These are phyloP conservation scores for Tenthredo distinguenda DNA, from an alignment of 2,888 invertebrate genomes.

Conservation along the genomic window DNA sequence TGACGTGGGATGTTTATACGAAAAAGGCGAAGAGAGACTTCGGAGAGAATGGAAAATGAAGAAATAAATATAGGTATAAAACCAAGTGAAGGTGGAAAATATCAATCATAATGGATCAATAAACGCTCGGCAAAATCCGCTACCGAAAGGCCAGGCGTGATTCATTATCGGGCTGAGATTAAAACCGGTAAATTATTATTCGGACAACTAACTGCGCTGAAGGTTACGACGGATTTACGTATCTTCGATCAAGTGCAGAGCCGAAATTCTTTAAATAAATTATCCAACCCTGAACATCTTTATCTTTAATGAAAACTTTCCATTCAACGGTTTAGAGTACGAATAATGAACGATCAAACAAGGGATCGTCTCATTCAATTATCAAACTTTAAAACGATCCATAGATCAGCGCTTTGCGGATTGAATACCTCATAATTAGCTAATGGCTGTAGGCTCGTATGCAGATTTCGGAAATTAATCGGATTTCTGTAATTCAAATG, in stretches of 20 bases:
- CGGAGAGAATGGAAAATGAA: not conserved
- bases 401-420: not conserved
- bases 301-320: not conserved
- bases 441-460: not conserved
- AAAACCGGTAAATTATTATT: not conserved
- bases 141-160: not conserved
- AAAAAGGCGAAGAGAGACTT: not conserved
- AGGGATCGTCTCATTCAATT: not conserved
- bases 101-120: not conserved
- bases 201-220: not conserved
- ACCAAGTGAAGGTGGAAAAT: not conserved
- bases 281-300: not conserved
- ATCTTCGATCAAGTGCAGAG: not conserved
- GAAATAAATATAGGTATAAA: not conserved
- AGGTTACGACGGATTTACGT: not conserved
- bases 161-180: not conserved
- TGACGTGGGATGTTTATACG: not conserved
- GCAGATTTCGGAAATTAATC: not conserved
- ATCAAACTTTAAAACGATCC: not conserved
- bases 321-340: not conserved
- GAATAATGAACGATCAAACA: not conserved
- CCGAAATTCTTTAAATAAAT: not conserved
- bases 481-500: no score
- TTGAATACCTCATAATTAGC: not conserved
- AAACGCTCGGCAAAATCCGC: not conserved